Percentiles rank a stretch among this genome's conserved stretches.
Evolutionary conservation across 2,888 invertebrate genomes (phyloP).

Genomic region (Drosophila tanythrix): DNA sequence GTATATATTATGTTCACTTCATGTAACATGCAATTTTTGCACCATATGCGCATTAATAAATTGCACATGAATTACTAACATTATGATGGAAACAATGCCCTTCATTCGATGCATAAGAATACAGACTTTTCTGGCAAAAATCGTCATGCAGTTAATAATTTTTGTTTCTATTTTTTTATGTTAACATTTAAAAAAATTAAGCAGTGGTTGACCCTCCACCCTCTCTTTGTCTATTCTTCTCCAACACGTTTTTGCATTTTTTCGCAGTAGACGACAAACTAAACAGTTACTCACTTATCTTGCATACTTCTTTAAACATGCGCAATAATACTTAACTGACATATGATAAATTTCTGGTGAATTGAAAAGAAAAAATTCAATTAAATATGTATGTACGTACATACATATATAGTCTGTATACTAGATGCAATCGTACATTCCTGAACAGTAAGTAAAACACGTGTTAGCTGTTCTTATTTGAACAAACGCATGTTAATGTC

Average conservation of each 20-base stretch:
- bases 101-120: not conserved
- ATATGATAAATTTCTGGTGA: not conserved
- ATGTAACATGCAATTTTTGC: not conserved
- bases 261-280: not conserved
- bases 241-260: not conserved
- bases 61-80: not conserved
- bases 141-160: not conserved
- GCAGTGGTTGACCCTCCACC: not conserved
- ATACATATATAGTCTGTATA: constrained; percentile 8
- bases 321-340: not conserved
- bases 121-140: not conserved
- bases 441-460: constrained; percentile 27
- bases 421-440: constrained; percentile 19
- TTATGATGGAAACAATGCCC: not conserved
- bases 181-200: not conserved
- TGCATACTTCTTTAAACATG: not conserved
- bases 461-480: constrained; percentile 11
- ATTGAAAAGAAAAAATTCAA: not conserved
- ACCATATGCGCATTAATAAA: constrained; percentile 12
- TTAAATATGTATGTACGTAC: not conserved
- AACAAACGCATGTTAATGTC: not conserved
- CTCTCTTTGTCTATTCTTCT: not conserved
- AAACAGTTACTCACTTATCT: not conserved
- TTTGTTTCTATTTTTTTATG: not conserved
- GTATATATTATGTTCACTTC: constrained; percentile 1